Evolutionary conservation across 2,113 vertebrate species (phyloP).

Genomic region (Microtus richardsoni): DNA sequence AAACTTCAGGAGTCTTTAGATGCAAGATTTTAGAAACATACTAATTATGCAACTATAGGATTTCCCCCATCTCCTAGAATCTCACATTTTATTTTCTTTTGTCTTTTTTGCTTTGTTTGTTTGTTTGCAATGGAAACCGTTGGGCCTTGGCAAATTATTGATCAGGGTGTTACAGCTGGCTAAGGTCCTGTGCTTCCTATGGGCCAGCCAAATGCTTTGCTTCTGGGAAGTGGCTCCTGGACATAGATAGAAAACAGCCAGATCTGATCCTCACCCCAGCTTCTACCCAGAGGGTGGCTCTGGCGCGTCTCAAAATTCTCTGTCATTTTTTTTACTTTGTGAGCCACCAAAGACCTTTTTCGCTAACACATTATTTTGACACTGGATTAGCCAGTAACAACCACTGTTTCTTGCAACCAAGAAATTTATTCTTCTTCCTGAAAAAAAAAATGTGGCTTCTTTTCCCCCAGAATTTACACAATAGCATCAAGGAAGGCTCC

Average conservation of each 20-base stretch:
- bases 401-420: conserved; percentile 9
- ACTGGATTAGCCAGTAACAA: conserved; percentile 10
- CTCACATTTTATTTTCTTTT: background rate
- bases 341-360: background rate
- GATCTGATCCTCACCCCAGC: background rate
- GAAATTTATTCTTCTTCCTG: conserved; percentile 39
- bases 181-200: background rate
- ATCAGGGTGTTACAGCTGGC: background rate
- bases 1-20: background rate
- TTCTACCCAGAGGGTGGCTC: background rate
- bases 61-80: background rate
- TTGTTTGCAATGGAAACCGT: background rate
- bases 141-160: background rate
- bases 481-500: background rate
- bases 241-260: background rate
- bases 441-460: background rate
- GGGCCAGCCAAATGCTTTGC: background rate
- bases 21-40: background rate
- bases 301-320: background rate
- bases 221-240: background rate
- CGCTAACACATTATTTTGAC: background rate
- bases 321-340: background rate
- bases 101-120: background rate
- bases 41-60: background rate
- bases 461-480: background rate